Conservation (phyloP, 2,888 invertebrate genomes). For the Caenorhabditis drosophilae region DNA sequence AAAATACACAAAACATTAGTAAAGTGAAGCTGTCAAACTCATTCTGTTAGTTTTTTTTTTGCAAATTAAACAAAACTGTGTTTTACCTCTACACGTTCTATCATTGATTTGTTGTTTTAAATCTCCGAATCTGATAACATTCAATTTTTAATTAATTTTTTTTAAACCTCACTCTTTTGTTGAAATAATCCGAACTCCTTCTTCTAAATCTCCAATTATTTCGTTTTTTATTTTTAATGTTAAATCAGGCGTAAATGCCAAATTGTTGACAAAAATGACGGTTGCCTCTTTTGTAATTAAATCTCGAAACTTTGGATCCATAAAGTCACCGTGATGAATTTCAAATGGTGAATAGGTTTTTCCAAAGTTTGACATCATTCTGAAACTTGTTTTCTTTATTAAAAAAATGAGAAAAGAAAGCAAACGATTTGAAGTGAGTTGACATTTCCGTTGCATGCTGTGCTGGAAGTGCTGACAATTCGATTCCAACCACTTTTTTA, state of each 20-base stretch:
- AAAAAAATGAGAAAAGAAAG: no score
- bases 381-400: no score
- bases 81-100: constrained; percentile 15
- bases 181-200: constrained; percentile 88
- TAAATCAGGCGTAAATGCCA: constrained; percentile 95
- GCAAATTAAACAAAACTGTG: no score
- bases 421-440: constrained; percentile 70
- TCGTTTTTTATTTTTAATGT: constrained; percentile 78
- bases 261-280: constrained; percentile 98
- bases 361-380: constrained; percentile 98
- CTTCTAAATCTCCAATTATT: constrained; percentile 71
- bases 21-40: no score
- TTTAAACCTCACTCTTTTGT: constrained; percentile 89
- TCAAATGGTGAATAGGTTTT: constrained; percentile 79
- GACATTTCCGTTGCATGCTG: constrained; percentile 82
- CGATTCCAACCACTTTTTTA: constrained; percentile 91
- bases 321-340: constrained; percentile 84
- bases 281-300: constrained; percentile 81
- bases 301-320: constrained; percentile 88
- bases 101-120: constrained; percentile 17
- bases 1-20: no score
- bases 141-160: background rate
- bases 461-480: constrained; percentile 94
- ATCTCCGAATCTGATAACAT: constrained; percentile 17
- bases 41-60: no score